A percentile compares a stretch with the other conserved stretches of the same genome.
Evolutionary conservation across 2,888 invertebrate genomes (phyloP).

Genomic region (Rutpela maculata): DNA sequence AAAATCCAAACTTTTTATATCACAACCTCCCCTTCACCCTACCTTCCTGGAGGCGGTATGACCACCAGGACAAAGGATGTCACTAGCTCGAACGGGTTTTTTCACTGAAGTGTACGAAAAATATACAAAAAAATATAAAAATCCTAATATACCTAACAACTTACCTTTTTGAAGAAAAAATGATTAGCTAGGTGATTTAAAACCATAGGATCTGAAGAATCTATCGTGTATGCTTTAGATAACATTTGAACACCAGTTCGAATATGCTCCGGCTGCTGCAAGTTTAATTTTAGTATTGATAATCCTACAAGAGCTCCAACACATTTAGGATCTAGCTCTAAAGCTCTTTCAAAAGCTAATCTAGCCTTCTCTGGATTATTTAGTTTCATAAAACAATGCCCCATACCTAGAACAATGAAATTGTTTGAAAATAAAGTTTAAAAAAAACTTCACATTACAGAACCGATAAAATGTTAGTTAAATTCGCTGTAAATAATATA

Average conservation of each 20-base stretch:
- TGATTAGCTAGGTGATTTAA: constrained; percentile 99
- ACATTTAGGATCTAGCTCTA: constrained; percentile 94
- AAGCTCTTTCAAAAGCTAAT: constrained; percentile 95
- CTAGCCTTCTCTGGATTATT: constrained; percentile 97
- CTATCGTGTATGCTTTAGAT: constrained; percentile 96
- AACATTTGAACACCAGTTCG: constrained; percentile 96
- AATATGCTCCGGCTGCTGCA: constrained; percentile 94
- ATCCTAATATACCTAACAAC: neutral
- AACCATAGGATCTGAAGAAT: constrained; percentile 99
- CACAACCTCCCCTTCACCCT: too few relatives aligned
- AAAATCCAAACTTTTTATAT: too few relatives aligned
- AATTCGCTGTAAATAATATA: too few relatives aligned
- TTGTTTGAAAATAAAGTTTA: neutral
- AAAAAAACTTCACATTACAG: neutral
- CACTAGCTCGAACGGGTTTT: too few relatives aligned
- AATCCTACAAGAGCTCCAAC: constrained; percentile 97
- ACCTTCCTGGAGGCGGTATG: too few relatives aligned
- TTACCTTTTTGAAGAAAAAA: constrained; percentile 97
- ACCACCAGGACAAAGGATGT: too few relatives aligned
- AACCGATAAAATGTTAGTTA: too few relatives aligned
- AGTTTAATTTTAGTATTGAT: constrained; percentile 94
- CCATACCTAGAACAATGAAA: constrained; percentile 83
- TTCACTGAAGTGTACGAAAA: too few relatives aligned
- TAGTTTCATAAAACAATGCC: constrained; percentile 98
- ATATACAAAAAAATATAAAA: too few relatives aligned